Base-by-base conservation (phyloP, 2,797 vertebrate genomes). In the Pangasius krempfi region DNA sequence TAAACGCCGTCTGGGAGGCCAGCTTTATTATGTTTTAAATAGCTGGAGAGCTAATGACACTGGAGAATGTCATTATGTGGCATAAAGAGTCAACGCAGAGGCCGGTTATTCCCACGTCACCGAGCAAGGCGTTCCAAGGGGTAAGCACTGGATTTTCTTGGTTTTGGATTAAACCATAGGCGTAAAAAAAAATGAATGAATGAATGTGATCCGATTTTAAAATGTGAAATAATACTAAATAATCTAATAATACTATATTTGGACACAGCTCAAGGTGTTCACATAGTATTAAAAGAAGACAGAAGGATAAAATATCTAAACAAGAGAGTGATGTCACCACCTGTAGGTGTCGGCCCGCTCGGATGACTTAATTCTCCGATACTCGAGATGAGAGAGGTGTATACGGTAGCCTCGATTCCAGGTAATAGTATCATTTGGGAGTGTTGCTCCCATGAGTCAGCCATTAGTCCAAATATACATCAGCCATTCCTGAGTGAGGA, bases 1-100 rank as follows among this genome's bases (percentile, higher is more conserved):
- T 76, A 52, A 76, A 78, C 47, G 70, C 72, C 7, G 62, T 56
- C 60, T 79, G 60, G 47, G 60, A 79, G 16, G 66, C 66, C 50
- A 47, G 78, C 78, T 70, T 82, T 87, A 56, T 72, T 82, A 56
- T 85, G 47, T 70, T 85, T 85, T 56, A 79, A 68, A 70, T 68
- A 76, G 60, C 72, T 30, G 52, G 16, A 30, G 73, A 58, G 62
- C 9, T 88, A 68, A 79, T 44, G 73, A 88, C 60, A 54, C 33
- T 3, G 58, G 37, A 62, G 72, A 76, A 79, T 2, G 83, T 30
- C 62, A 70, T 85, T 79, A 37, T 78, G 58, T 27, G 6, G 37
- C 68, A 0, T 50, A 72, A 82, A 27, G 75, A 5, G 25, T 7
- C 56, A 50, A 52, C 4, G 52, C 37, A 10, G 12, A 50, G 44